Conservation (phyloP, 2,888 invertebrate genomes). For the Calliopum simillimum region DNA sequence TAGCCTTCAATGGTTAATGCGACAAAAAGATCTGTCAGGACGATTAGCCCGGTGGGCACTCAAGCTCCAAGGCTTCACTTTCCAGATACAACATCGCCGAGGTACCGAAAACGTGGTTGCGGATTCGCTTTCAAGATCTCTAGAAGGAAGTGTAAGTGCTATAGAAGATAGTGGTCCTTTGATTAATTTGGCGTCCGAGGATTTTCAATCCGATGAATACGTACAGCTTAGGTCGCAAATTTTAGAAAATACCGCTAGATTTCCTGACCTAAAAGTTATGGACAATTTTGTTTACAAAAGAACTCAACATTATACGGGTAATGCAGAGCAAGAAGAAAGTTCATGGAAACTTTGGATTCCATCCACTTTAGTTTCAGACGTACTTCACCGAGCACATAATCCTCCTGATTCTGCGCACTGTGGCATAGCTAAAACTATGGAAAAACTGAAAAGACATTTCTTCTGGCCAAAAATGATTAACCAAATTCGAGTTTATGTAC, state of each 20-base stretch:
- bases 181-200: neutral
- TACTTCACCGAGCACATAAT: constrained; percentile 1
- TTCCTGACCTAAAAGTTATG: constrained; percentile 29
- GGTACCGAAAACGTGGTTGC: constrained; percentile 47
- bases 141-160: neutral
- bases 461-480: constrained; percentile 36
- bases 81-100: constrained; percentile 44
- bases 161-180: neutral
- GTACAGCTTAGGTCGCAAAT: neutral
- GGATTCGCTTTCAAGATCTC: constrained; percentile 46
- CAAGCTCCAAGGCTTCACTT: constrained; percentile 47
- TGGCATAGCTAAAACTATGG: constrained; percentile 24
- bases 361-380: constrained; percentile 7
- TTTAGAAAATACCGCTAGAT: neutral
- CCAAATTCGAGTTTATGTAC: constrained; percentile 30
- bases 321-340: constrained; percentile 8
- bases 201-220: neutral
- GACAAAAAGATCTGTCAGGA: constrained; percentile 49
- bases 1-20: constrained; percentile 50
- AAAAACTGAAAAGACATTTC: constrained; percentile 30
- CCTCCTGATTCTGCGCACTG: constrained; percentile 19
- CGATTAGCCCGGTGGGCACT: constrained; percentile 48
- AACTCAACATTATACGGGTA: constrained; percentile 8
- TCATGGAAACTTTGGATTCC: constrained; percentile 41
- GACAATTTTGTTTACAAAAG: constrained; percentile 36